Percentiles rank a stretch among this genome's conserved stretches.
Evolutionary conservation across 2,113 vertebrate species (phyloP).

Genomic region (Xenopus borealis): DNA sequence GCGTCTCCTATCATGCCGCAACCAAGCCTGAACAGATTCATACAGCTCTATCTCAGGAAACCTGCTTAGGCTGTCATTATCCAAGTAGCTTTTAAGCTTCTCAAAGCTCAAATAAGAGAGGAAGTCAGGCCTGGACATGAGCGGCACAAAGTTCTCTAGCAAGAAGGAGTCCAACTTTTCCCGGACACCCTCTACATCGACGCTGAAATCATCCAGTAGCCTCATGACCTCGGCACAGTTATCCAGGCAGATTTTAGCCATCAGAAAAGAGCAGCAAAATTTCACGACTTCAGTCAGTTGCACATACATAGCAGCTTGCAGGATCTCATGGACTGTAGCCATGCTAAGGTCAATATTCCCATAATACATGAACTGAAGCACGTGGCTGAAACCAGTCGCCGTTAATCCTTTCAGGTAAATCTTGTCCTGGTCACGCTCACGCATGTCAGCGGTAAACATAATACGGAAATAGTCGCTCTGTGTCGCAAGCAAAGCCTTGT

Average conservation of each 20-base stretch:
- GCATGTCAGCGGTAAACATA: slow-evolving; percentile 99
- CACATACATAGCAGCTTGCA: slow-evolving; percentile 98
- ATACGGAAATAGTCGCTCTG: slow-evolving; percentile 99
- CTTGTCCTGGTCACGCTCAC: slow-evolving; percentile 97
- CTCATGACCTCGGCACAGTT: slow-evolving; percentile 98
- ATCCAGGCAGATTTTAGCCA: slow-evolving; percentile 97
- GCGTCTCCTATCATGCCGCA: slow-evolving; percentile 94
- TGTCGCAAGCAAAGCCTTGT: slow-evolving; percentile 96
- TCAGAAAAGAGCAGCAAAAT: slow-evolving; percentile 97
- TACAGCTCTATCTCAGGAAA: slow-evolving; percentile 97
- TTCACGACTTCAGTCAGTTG: slow-evolving; percentile 98
- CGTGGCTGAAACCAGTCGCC: slow-evolving; percentile 93
- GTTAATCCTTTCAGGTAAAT: slow-evolving; percentile 98
- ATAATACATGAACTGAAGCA: slow-evolving; percentile 98
- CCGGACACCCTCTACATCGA: slow-evolving; percentile 95
- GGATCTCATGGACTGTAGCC: slow-evolving; percentile 95
- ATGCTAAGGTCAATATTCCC: slow-evolving; percentile 98
- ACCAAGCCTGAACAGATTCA: slow-evolving; percentile 94
- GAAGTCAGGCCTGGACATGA: slow-evolving; percentile 95
- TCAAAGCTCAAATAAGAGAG: slow-evolving; percentile 96
- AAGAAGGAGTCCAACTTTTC: slow-evolving; percentile 94
- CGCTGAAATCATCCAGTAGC: slow-evolving; percentile 96
- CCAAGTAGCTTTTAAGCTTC: slow-evolving; percentile 92
- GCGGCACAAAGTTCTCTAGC: slow-evolving; percentile 95
- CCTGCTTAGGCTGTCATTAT: slow-evolving; percentile 91